Evolutionary conservation across 1,140 invertebrate species (phyloP), one percentile per base, ranked within the genome.

Genomic region (Belonocnema kinseyi): DNA sequence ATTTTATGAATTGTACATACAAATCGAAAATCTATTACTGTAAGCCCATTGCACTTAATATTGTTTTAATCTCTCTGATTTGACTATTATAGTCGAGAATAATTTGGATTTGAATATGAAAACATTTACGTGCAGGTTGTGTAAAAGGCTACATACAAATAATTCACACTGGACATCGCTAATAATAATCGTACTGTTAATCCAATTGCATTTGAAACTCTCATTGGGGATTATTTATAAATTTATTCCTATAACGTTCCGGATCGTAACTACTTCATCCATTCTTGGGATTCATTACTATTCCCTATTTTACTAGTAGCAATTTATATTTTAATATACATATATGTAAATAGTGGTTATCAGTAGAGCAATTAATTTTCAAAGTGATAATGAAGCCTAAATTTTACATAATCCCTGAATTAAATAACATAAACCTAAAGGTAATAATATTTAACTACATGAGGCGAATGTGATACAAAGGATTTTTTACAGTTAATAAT

Each of bases 151-250:
- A 61, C 26, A 13, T 26, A 33, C 58, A 33, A 19, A 61, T 61
- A 61, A 61, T 61, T 61, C 58, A 61, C 26, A 61, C 10, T 61
- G 40, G 26, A 61, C 58, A 61, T 61, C 58, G 33, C 58, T 40
- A 14, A 40, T 61, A 61, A 61, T 61, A 61, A 61, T 61, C 58
- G 58, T 14, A 61, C 58, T 61, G 58, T 61, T 61, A 61, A 61
- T 61, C 58, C 58, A 61, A 61, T 61, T 61, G 58, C 58, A 61
- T 61, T 61, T 61, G 58, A 61, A 61, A 40, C 58, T 26, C 58
- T 61, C 58, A 61, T 21, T 61, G 26, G 58, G 58, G 58, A 61
- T 61, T 61, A 61, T 61, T 61, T 26, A 26, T 61, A 61, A 61
- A 61, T 61, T 61, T 61, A 61, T 61, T 61, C 58, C 58, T 14